Evolutionary conservation across 2,888 invertebrate genomes (phyloP).

Genomic region (Therioaphis trifolii): DNA sequence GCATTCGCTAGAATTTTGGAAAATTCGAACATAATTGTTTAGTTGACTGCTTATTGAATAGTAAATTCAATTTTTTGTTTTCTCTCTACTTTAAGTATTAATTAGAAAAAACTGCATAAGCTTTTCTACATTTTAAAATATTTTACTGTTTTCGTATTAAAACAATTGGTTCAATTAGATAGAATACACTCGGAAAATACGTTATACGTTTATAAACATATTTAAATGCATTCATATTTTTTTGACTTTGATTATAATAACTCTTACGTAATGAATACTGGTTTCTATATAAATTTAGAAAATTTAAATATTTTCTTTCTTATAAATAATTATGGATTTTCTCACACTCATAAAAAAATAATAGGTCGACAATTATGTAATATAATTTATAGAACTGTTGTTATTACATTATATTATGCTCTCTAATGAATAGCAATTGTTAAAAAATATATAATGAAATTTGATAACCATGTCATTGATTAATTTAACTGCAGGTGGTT

Average conservation of each 20-base stretch:
- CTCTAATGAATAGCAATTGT: slow-evolving; percentile 46
- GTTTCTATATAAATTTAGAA: slow-evolving; percentile 27
- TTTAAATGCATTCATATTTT: slow-evolving; percentile 34
- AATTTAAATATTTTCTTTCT: slow-evolving; percentile 44
- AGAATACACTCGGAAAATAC: slow-evolving; percentile 5
- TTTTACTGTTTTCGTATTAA: slow-evolving; percentile 4
- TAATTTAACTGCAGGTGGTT: not conserved
- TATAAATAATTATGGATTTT: slow-evolving; percentile 24
- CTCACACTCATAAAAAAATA: not conserved
- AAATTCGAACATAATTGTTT: not conserved
- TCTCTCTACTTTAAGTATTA: not conserved
- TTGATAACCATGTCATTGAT: slow-evolving; percentile 29
- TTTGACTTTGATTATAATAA: not conserved
- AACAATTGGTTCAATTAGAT: slow-evolving; percentile 38
- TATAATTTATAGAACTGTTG: slow-evolving; percentile 3
- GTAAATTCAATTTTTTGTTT: slow-evolving; percentile 15
- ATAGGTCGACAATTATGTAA: slow-evolving; percentile 8
- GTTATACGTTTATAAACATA: slow-evolving; percentile 25
- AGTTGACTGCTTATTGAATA: not conserved
- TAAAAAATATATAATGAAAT: slow-evolving; percentile 36
- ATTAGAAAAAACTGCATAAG: slow-evolving; percentile 23
- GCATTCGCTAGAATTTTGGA: not conserved
- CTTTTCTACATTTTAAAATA: not conserved
- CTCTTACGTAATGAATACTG: slow-evolving; percentile 5
- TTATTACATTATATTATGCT: slow-evolving; percentile 31